Evolutionary conservation across 2,113 vertebrate species (phyloP).

Genomic region (Chlorodrepanis virens): DNA sequence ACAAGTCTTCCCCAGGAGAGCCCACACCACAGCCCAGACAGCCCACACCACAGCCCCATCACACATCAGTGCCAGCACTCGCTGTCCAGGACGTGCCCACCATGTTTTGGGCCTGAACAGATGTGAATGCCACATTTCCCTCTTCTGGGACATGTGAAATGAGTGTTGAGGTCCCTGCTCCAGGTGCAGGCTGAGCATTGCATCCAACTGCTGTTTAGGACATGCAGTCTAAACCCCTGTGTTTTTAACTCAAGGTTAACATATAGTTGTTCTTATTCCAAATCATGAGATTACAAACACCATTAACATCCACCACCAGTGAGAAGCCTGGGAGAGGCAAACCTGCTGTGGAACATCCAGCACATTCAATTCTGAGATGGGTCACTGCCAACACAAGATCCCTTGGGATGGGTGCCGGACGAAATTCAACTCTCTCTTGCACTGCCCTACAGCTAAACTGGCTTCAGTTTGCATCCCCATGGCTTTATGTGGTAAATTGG

Average conservation of each 20-base stretch:
- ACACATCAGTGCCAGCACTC: accelerated
- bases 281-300: neutral
- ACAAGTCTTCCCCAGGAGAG: accelerated
- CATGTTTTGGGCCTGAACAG: accelerated
- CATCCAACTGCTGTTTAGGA: neutral
- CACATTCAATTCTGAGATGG: neutral
- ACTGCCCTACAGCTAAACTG: neutral
- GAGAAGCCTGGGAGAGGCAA: neutral
- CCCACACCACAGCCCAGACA: neutral
- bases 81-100: accelerated
- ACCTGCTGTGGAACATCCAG: neutral
- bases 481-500: neutral
- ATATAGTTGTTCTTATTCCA: neutral
- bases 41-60: accelerated
- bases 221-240: neutral
- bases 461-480: neutral
- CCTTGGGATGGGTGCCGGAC: neutral
- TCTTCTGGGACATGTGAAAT: neutral
- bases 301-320: neutral
- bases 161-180: neutral
- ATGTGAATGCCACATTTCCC: neutral
- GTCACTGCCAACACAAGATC: neutral
- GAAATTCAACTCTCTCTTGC: neutral
- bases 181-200: neutral
- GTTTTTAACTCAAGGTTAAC: neutral